Evolutionary conservation across 2,888 invertebrate genomes (phyloP).

Genomic region (Leptinotarsa rubiginosa): DNA sequence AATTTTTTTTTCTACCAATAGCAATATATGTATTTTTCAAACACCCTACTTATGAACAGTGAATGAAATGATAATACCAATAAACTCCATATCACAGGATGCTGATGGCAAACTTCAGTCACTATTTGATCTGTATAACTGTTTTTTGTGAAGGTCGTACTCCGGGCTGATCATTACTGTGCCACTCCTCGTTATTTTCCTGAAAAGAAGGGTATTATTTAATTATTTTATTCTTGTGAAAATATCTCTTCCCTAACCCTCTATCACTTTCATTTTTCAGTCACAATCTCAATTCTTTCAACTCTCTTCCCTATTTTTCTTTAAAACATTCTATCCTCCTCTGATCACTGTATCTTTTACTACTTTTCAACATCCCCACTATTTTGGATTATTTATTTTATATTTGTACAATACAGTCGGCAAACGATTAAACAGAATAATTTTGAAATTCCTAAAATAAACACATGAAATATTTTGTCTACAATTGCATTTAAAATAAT

Average conservation of each 20-base stretch:
- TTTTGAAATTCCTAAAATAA: too few relatives aligned
- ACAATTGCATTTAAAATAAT: too few relatives aligned
- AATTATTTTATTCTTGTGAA: background rate
- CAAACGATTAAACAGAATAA: too few relatives aligned
- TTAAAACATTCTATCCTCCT: too few relatives aligned
- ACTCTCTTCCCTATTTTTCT: too few relatives aligned
- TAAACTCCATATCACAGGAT: conserved; percentile 11
- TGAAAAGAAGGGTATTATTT: conserved; percentile 64
- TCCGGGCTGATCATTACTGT: conserved; percentile 89
- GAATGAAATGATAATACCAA: conserved; percentile 13
- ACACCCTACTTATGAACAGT: conserved; percentile 1
- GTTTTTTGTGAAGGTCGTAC: conserved; percentile 89
- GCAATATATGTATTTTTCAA: background rate
- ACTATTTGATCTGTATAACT: conserved; percentile 78
- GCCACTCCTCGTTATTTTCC: conserved; percentile 86
- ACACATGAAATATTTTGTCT: too few relatives aligned
- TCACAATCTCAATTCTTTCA: background rate
- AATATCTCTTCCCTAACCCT: background rate
- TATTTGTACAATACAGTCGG: too few relatives aligned
- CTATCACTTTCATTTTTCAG: background rate
- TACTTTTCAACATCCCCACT: too few relatives aligned
- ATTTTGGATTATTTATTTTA: too few relatives aligned
- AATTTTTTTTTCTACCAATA: background rate
- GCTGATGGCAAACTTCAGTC: conserved; percentile 11
- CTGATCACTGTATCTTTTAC: too few relatives aligned